Evolutionary conservation across 2,888 invertebrate species (phyloP).

Genomic region (Catocala nupta): DNA sequence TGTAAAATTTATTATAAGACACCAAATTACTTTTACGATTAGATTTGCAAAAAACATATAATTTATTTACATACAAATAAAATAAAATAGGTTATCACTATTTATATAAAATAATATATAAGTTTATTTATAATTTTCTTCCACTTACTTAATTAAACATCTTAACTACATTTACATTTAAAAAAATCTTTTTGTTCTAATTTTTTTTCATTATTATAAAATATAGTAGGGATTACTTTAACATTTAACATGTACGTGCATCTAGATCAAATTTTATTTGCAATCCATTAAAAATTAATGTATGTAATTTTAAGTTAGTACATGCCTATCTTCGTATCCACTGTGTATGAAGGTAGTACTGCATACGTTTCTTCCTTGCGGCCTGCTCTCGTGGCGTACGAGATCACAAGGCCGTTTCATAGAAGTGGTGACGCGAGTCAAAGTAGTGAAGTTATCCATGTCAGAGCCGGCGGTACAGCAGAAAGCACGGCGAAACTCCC

Average conservation of each 20-base stretch:
- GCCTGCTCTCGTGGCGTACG: conserved; percentile 42
- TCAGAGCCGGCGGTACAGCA: conserved; percentile 61
- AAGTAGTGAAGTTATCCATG: conserved; percentile 65
- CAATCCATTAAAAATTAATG: background rate
- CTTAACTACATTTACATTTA: too few species aligned
- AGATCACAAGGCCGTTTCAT: conserved; percentile 53
- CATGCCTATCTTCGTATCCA: conserved; percentile 47
- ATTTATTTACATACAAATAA: too few species aligned
- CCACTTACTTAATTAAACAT: too few species aligned
- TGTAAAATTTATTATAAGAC: too few species aligned
- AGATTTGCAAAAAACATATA: too few species aligned
- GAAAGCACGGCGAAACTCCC: conserved; percentile 89
- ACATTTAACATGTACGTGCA: background rate
- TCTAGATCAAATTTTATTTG: background rate
- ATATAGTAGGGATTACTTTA: too few species aligned
- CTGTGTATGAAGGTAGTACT: conserved; percentile 59
- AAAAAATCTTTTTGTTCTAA: too few species aligned
- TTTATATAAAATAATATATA: too few species aligned
- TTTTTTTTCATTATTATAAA: too few species aligned
- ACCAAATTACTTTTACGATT: too few species aligned
- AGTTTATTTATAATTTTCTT: too few species aligned
- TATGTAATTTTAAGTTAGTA: conserved; percentile 28
- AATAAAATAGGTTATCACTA: too few species aligned
- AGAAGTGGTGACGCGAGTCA: conserved; percentile 69
- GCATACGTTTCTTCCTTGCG: conserved; percentile 49